Percentiles rank a stretch among this genome's conserved stretches.
phyloP scores from a whole-genome alignment of 2,113 vertebrate genomes.

The Menidia beryllina region DNA sequence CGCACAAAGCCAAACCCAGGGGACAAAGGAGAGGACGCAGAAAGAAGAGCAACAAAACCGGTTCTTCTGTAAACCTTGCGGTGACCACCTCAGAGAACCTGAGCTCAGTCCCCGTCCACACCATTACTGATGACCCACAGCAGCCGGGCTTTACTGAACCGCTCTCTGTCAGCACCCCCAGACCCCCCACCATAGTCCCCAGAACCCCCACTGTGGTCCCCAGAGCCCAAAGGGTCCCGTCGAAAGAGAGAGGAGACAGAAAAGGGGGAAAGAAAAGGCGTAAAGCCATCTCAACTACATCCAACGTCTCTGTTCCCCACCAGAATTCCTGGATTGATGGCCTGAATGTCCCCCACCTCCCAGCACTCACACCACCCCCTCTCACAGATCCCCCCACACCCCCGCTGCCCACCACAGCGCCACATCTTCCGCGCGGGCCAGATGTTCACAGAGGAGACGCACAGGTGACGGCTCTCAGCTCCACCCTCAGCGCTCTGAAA shows the following conservation, averaged over 20 bases:
- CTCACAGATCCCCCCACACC: background rate
- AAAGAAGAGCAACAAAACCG: slow-evolving; percentile 44
- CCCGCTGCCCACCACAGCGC: background rate
- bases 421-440: slow-evolving; percentile 23
- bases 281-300: slow-evolving; percentile 29
- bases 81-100: slow-evolving; percentile 32
- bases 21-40: slow-evolving; percentile 36
- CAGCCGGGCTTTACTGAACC: slow-evolving; percentile 52
- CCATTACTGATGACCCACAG: slow-evolving; percentile 13
- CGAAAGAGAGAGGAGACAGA: slow-evolving; percentile 58
- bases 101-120: slow-evolving; percentile 22
- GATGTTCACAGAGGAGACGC: slow-evolving; percentile 1
- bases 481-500: slow-evolving; percentile 32
- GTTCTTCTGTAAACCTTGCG: slow-evolving; percentile 9
- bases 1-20: slow-evolving; percentile 28
- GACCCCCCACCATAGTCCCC: too few species aligned
- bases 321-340: slow-evolving; percentile 41
- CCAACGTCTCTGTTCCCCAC: slow-evolving; percentile 23
- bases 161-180: slow-evolving; percentile 17
- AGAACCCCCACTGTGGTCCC: slow-evolving; percentile 43
- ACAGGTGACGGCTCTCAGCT: background rate
- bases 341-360: slow-evolving; percentile 37
- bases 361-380: background rate
- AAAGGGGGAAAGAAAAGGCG: slow-evolving; percentile 55
- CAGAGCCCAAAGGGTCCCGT: slow-evolving; percentile 64